Conservation (phyloP, 2,888 invertebrate species). For the Horisme vitalbata region DNA sequence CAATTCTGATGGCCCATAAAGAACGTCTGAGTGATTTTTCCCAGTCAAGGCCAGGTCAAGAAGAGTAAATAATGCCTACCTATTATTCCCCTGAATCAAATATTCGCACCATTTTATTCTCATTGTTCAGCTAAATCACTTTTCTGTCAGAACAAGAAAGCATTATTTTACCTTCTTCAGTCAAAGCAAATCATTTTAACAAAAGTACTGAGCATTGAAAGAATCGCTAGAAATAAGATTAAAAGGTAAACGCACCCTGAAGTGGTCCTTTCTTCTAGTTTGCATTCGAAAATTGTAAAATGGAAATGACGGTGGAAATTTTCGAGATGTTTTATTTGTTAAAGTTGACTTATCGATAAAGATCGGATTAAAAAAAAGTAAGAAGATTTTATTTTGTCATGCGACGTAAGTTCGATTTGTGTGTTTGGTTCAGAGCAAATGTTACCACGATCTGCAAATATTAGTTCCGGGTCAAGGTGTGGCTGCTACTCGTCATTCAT, state of each 20-base stretch:
- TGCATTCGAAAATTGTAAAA: slow-evolving; percentile 9
- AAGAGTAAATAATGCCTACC: slow-evolving; percentile 7
- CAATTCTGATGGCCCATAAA: too few relatives aligned
- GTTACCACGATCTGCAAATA: too few relatives aligned
- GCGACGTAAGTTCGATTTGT: too few relatives aligned
- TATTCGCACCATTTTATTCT: slow-evolving; percentile 25
- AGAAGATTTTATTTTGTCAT: too few relatives aligned
- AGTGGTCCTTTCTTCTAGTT: slow-evolving; percentile 19
- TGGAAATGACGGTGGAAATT: neutral
- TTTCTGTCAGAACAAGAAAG: slow-evolving; percentile 26
- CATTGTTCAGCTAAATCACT: slow-evolving; percentile 27
- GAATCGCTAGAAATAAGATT: slow-evolving; percentile 25
- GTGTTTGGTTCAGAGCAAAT: too few relatives aligned
- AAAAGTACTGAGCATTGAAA: slow-evolving; percentile 13
- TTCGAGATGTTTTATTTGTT: neutral
- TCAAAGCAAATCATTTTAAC: slow-evolving; percentile 25
- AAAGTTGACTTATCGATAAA: too few relatives aligned
- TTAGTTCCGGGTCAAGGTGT: too few relatives aligned
- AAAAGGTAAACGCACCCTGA: slow-evolving; percentile 21
- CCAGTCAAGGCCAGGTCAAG: neutral
- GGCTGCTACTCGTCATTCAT: too few relatives aligned
- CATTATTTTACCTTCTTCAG: slow-evolving; percentile 24
- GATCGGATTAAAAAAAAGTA: too few relatives aligned
- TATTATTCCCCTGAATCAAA: slow-evolving; percentile 17
- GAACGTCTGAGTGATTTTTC: slow-evolving; percentile 5